Conservation (phyloP, 2,888 invertebrate species). For the Leptinotarsa haldemani region DNA sequence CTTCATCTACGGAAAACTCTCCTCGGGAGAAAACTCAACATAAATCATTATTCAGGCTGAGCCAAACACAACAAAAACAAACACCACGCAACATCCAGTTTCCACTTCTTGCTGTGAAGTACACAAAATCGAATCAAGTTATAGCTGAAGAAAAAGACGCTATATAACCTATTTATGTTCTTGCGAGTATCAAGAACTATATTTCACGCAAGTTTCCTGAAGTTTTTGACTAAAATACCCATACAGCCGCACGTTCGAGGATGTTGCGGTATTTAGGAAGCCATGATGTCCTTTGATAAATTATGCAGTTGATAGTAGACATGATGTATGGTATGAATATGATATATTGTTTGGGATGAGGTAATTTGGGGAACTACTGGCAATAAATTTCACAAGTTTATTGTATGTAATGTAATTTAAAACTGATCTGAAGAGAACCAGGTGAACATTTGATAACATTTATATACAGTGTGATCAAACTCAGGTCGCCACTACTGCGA, state of each 20-base stretch:
- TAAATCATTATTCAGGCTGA: background rate
- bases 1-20: too few species aligned
- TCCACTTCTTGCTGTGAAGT: background rate
- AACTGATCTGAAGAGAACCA: too few species aligned
- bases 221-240: constrained; percentile 2
- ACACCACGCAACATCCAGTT: background rate
- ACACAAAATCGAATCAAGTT: constrained; percentile 3
- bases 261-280: constrained; percentile 10
- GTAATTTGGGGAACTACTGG: background rate
- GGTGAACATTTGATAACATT: too few species aligned
- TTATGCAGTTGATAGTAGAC: constrained; percentile 10
- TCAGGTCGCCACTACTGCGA: too few species aligned
- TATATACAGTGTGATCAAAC: too few species aligned
- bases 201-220: constrained; percentile 8
- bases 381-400: too few species aligned
- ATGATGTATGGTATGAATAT: background rate
- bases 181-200: constrained; percentile 11
- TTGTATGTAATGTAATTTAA: too few species aligned
- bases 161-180: constrained; percentile 8
- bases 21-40: background rate
- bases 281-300: constrained; percentile 12
- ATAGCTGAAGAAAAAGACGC: constrained; percentile 1
- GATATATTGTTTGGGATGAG: background rate
- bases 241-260: constrained; percentile 3
- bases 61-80: background rate